Evolutionary conservation across 2,888 invertebrate genomes (phyloP).

Genomic region (Fabriciana adippe): DNA sequence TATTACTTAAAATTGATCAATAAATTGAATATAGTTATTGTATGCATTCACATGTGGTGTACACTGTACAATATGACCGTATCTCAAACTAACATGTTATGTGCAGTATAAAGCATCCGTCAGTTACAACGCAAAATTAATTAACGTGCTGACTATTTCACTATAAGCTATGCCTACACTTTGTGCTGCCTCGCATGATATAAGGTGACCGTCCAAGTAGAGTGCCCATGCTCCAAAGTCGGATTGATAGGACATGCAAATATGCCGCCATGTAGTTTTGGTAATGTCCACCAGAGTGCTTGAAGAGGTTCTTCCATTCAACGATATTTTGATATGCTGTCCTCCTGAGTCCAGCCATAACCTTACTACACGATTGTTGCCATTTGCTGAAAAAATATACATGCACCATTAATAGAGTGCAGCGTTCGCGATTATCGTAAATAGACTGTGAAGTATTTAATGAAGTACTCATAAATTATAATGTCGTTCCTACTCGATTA

Average conservation of each 20-base stretch:
- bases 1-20: no score
- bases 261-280: slow-evolving; percentile 83
- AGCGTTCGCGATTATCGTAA: slow-evolving; percentile 29
- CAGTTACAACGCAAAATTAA: neutral
- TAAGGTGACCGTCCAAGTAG: slow-evolving; percentile 82
- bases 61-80: no score
- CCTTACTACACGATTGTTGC: slow-evolving; percentile 72
- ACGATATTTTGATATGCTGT: slow-evolving; percentile 77
- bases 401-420: slow-evolving; percentile 22
- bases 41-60: no score
- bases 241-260: slow-evolving; percentile 86
- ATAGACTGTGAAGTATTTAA: slow-evolving; percentile 47
- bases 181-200: slow-evolving; percentile 61
- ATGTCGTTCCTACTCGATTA: slow-evolving; percentile 9
- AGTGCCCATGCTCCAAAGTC: slow-evolving; percentile 83
- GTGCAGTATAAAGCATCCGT: neutral
- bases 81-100: no score
- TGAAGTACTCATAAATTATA: slow-evolving; percentile 47
- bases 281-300: slow-evolving; percentile 67
- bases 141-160: neutral
- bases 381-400: slow-evolving; percentile 74
- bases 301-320: slow-evolving; percentile 73
- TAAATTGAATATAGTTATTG: no score
- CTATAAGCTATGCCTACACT: slow-evolving; percentile 52
- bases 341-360: slow-evolving; percentile 84